A percentile compares a stretch with the other conserved stretches of the same genome.
Conservation (phyloP, 2,113 vertebrate genomes). For the Myotis brandtii region DNA sequence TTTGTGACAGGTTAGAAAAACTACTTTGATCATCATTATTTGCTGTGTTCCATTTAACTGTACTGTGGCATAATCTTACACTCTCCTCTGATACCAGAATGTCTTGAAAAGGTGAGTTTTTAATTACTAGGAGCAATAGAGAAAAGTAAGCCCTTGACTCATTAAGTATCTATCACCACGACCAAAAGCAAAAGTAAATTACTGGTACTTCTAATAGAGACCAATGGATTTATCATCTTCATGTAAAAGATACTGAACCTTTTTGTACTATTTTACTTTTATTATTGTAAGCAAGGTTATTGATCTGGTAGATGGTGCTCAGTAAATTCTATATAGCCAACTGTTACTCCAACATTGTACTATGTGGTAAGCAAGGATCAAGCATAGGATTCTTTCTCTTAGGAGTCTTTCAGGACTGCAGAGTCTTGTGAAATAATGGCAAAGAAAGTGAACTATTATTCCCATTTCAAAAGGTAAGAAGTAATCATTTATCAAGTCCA, state of each 20-base stretch:
- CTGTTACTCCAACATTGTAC: not conserved
- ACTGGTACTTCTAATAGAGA: not conserved
- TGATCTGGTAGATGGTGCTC: not conserved
- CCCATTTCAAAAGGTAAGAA: not conserved
- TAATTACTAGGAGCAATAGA: conserved; percentile 1
- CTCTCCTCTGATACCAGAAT: not conserved
- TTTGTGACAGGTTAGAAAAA: not conserved
- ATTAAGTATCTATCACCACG: not conserved
- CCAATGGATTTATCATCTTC: not conserved
- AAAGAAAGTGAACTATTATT: not conserved
- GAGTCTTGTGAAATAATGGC: not conserved
- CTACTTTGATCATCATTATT: not conserved
- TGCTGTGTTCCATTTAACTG: not conserved
- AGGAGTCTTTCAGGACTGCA: not conserved
- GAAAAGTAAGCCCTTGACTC: not conserved
- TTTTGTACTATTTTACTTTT: not conserved
- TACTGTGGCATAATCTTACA: not conserved
- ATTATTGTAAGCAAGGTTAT: not conserved
- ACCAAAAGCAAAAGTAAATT: not conserved
- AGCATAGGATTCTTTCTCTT: not conserved
- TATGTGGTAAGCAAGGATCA: not conserved
- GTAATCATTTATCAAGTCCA: conserved; percentile 18
- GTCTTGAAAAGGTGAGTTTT: not conserved
- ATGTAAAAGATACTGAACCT: not conserved
- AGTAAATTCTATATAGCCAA: not conserved